phyloP scores from a whole-genome alignment of 2,113 vertebrate genomes.

The Upupa epops region DNA sequence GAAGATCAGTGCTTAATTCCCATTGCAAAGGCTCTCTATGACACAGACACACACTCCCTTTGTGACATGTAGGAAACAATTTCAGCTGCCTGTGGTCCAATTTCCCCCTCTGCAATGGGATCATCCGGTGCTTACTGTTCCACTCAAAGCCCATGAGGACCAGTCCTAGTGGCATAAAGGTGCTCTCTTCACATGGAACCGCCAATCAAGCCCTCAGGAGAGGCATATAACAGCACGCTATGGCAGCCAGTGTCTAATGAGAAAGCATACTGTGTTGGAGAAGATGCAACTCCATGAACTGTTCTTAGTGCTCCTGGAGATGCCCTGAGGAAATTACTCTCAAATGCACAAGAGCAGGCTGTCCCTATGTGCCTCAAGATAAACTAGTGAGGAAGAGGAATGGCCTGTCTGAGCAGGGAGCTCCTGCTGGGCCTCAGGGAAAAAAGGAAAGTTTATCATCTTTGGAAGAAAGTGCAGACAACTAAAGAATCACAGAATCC shows the following conservation, averaged over 20 bases:
- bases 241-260: background rate
- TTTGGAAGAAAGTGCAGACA: too few species aligned
- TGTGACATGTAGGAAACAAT: conserved; percentile 10
- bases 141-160: background rate
- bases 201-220: background rate
- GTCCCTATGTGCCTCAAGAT: too few species aligned
- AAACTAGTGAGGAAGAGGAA: too few species aligned
- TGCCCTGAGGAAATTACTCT: background rate
- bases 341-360: too few species aligned
- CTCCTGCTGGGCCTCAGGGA: too few species aligned
- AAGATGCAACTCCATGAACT: background rate
- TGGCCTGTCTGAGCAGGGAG: too few species aligned
- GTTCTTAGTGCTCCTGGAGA: background rate
- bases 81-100: background rate
- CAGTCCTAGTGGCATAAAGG: background rate
- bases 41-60: conserved; percentile 7
- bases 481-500: too few species aligned
- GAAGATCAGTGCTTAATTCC: background rate
- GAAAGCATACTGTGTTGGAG: background rate
- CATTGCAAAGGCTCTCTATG: background rate
- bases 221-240: background rate
- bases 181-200: background rate
- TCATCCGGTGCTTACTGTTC: background rate
- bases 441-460: too few species aligned
- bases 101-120: background rate